A percentile compares a stretch with the other conserved stretches of the same genome.
Evolutionary conservation across 1,140 invertebrate genomes (phyloP).

Genomic region (Tetraneura akinire): DNA sequence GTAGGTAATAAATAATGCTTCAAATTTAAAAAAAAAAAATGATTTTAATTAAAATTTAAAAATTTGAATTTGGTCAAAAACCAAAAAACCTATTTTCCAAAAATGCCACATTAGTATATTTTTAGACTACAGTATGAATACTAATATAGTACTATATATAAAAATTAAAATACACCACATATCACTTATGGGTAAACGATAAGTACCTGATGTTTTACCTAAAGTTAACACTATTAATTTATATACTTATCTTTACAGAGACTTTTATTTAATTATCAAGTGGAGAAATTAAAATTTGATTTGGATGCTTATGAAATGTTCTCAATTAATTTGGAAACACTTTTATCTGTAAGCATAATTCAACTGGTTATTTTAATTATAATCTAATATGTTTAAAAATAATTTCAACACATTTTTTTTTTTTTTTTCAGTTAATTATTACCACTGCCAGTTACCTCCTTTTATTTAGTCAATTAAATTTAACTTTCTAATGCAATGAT

Average conservation of each 20-base stretch:
- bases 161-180: too few relatives aligned
- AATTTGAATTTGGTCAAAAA: too few relatives aligned
- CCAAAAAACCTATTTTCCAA: too few relatives aligned
- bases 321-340: slow-evolving; percentile 43
- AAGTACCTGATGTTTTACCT: too few relatives aligned
- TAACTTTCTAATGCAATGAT: slow-evolving; percentile 9
- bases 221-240: neutral
- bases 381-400: neutral
- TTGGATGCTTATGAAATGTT: slow-evolving; percentile 43
- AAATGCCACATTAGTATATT: too few relatives aligned
- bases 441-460: slow-evolving; percentile 45
- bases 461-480: slow-evolving; percentile 41
- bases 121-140: too few relatives aligned
- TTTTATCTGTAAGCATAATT: slow-evolving; percentile 10
- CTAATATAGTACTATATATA: too few relatives aligned
- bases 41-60: too few relatives aligned
- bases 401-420: neutral
- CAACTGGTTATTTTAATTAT: neutral
- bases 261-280: slow-evolving; percentile 43
- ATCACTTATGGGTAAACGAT: too few relatives aligned
- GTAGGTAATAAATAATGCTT: too few relatives aligned
- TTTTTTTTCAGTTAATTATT: slow-evolving; percentile 38
- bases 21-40: too few relatives aligned
- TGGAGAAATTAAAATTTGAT: slow-evolving; percentile 35
- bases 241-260: slow-evolving; percentile 26